Evolutionary conservation across 1,140 invertebrate genomes (phyloP), one percentile per base, ranked within the genome.

Genomic region (Drosophila rhopaloa): DNA sequence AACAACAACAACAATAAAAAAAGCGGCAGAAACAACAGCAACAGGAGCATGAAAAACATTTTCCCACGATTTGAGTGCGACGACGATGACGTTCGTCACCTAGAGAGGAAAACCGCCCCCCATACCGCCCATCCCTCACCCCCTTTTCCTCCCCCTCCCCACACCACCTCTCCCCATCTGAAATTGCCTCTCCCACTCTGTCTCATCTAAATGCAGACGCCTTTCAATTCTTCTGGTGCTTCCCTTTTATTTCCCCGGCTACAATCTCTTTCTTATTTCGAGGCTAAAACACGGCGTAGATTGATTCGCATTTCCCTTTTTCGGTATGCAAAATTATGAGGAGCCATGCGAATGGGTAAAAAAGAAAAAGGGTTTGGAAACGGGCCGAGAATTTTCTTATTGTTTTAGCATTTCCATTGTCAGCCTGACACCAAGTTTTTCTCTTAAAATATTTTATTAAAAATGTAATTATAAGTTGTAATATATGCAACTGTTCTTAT

Each of bases 31-130:
- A 43, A 56, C 46, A 56, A 40, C 32, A 47, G 50, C 47, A 29
- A 46, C 65, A 68, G 41, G 38, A 32, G 47, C 32, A 32, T 66
- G 37, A 56, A 59, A 68, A 68, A 68, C 44, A 84, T 84, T 80
- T 84, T 84, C 81, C 81, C 81, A 84, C 81, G 81, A 85, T 58
- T 71, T 58, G 66, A 71, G 55, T 56, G 47, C 67, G 51, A 44
- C 67, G 37, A 71, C 67, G 65, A 70, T 71, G 67, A 71, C 68
- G 66, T 71, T 71, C 68, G 68, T 71, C 68, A 71, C 68, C 68
- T 71, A 70, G 38, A 71, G 51, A 66, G 59, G 35, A 40, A 66
- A 56, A 68, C 35, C 41, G 67, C 50, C 51, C 43, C 38, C 16
- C 50, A 53, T 16, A 24, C 24, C 24, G 24, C 24, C 24, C 24